phyloP scores from a whole-genome alignment of 2,797 vertebrate species.

The Periophthalmus magnuspinnatus region DNA sequence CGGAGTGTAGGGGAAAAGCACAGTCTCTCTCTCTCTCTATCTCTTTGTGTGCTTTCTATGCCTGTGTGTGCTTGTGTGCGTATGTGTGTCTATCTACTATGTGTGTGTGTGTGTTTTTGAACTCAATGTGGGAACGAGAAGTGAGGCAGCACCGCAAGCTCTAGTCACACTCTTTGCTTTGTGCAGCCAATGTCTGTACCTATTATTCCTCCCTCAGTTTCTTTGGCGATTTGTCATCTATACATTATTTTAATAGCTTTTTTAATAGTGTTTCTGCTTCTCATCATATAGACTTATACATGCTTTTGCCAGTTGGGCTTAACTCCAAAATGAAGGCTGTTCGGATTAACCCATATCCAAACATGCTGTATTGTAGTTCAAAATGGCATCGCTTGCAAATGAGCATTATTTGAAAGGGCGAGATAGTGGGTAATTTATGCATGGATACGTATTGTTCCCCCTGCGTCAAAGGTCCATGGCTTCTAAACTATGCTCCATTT shows the following conservation, averaged over 20 bases:
- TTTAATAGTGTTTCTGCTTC: constrained; percentile 21
- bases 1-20: constrained; percentile 22
- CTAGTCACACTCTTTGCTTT: constrained; percentile 19
- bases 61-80: constrained; percentile 29
- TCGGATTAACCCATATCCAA: constrained; percentile 11
- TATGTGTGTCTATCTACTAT: constrained; percentile 19
- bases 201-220: constrained; percentile 32
- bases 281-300: constrained; percentile 8
- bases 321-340: constrained; percentile 13
- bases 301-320: constrained; percentile 24
- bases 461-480: constrained; percentile 5
- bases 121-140: constrained; percentile 3
- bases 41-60: background rate
- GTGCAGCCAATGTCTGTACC: constrained; percentile 9
- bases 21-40: constrained; percentile 19
- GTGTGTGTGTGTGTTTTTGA: constrained; percentile 7
- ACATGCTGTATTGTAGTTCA: constrained; percentile 28
- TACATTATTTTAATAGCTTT: constrained; percentile 41
- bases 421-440: background rate
- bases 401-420: constrained; percentile 5
- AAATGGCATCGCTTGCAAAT: constrained; percentile 28
- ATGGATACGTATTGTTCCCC: background rate
- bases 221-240: constrained; percentile 36
- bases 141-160: constrained; percentile 23
- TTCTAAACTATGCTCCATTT: constrained; percentile 20